phyloP scores from a whole-genome alignment of 2,888 invertebrate species.

The Trissonchulus sp. region DNA sequence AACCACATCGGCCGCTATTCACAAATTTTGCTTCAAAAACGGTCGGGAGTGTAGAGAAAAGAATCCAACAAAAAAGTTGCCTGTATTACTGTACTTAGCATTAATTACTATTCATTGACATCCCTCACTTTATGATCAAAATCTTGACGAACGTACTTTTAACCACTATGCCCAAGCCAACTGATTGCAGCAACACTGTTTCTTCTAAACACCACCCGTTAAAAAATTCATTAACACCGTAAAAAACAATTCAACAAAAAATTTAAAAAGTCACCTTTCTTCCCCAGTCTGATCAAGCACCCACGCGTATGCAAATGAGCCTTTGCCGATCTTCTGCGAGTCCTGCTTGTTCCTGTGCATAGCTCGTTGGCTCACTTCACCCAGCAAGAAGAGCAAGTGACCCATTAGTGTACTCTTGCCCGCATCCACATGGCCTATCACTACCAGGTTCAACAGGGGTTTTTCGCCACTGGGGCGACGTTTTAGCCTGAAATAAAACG shows the following conservation, averaged over 20 bases:
- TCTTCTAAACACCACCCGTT: too few relatives aligned
- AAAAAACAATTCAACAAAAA: conserved; percentile 29
- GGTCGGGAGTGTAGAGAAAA: too few relatives aligned
- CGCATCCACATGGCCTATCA: conserved; percentile 83
- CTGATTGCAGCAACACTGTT: too few relatives aligned
- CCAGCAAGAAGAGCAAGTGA: conserved; percentile 68
- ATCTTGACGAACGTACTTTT: too few relatives aligned
- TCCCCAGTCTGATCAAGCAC: conserved; percentile 97
- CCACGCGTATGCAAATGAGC: conserved; percentile 92
- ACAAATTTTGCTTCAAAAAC: too few relatives aligned
- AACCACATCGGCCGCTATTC: too few relatives aligned
- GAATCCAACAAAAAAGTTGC: too few relatives aligned
- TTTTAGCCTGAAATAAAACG: conserved; percentile 29
- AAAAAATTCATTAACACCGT: too few relatives aligned
- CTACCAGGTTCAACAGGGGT: conserved; percentile 46
- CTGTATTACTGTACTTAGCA: too few relatives aligned
- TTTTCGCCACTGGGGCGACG: conserved; percentile 14
- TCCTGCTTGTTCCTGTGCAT: conserved; percentile 97
- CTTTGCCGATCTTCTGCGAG: conserved; percentile 91
- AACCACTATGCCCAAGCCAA: too few relatives aligned
- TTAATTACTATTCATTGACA: too few relatives aligned
- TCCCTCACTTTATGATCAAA: too few relatives aligned
- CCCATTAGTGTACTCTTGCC: conserved; percentile 97
- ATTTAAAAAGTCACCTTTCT: conserved; percentile 62
- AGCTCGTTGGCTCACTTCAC: conserved; percentile 69